Percentiles rank a stretch among this genome's conserved stretches.
Evolutionary conservation across 1,140 invertebrate genomes (phyloP).

Genomic region (Phthorimaea operculella): DNA sequence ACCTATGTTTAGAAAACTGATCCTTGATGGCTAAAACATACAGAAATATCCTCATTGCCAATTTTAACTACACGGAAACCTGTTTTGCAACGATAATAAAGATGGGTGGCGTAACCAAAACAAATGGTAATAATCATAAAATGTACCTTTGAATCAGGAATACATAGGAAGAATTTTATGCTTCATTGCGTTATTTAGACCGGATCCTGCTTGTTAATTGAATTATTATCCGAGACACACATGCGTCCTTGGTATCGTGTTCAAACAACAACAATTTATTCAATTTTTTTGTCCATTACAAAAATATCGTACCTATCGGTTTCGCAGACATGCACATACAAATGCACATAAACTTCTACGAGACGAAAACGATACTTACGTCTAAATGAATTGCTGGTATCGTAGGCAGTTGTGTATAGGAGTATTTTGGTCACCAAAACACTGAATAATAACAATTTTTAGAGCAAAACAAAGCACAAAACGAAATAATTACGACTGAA

Average conservation of each 20-base stretch:
- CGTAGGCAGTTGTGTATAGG: neutral
- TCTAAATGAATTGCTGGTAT: neutral
- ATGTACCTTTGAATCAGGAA: neutral
- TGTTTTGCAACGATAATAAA: conserved; percentile 2
- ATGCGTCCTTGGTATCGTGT: neutral
- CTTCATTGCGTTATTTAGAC: neutral
- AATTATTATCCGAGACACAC: neutral
- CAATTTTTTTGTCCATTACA: neutral
- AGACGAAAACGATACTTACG: neutral
- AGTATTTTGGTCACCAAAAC: neutral
- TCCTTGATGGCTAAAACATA: too few species aligned
- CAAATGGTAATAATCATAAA: conserved; percentile 1
- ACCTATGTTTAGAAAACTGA: too few species aligned
- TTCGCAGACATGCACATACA: neutral
- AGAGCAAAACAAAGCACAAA: neutral
- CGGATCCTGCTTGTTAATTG: neutral
- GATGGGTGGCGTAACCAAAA: neutral
- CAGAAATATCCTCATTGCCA: too few species aligned
- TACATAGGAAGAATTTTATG: neutral
- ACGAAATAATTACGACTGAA: conserved; percentile 6
- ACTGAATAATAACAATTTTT: neutral
- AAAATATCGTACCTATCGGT: neutral
- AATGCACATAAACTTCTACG: too few species aligned
- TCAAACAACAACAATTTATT: conserved; percentile 2
- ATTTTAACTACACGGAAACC: neutral